Conservation (phyloP, 2,888 invertebrate species). For the Erynnis tages region DNA sequence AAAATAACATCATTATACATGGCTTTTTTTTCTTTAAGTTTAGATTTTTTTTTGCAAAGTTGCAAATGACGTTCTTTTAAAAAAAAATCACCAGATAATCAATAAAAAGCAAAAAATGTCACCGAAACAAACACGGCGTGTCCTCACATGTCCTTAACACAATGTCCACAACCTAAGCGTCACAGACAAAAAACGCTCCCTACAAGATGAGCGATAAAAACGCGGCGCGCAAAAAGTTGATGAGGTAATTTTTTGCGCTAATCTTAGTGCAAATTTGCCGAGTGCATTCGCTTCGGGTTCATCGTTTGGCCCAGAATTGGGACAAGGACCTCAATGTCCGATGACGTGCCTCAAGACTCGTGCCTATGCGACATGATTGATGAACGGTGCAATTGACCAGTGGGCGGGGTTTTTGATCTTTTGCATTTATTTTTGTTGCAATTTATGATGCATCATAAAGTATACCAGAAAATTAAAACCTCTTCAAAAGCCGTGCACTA, state of each 20-base stretch:
- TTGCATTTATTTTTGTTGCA: too few relatives aligned
- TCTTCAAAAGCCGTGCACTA: too few relatives aligned
- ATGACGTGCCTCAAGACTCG: slow-evolving; percentile 13
- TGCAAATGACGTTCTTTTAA: too few relatives aligned
- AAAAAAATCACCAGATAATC: neutral
- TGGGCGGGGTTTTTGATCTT: too few relatives aligned
- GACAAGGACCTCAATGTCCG: slow-evolving; percentile 26
- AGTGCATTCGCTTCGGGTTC: slow-evolving; percentile 29
- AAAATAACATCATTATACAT: too few relatives aligned
- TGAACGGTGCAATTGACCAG: neutral
- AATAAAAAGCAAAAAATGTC: neutral
- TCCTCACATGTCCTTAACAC: neutral
- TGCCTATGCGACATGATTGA: slow-evolving; percentile 16
- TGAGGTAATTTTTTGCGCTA: slow-evolving; percentile 27
- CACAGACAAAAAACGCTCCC: slow-evolving; percentile 21
- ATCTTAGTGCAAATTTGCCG: slow-evolving; percentile 24
- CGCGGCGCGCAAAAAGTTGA: slow-evolving; percentile 16
- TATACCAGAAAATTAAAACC: too few relatives aligned
- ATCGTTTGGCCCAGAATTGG: slow-evolving; percentile 28
- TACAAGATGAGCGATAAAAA: slow-evolving; percentile 18
- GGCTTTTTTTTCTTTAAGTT: too few relatives aligned
- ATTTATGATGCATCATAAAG: too few relatives aligned
- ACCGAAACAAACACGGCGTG: neutral
- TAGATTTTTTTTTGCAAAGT: too few relatives aligned
- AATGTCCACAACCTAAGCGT: slow-evolving; percentile 3